Conservation (phyloP, 2,888 invertebrate genomes). For the Cheilosia vernalis region DNA sequence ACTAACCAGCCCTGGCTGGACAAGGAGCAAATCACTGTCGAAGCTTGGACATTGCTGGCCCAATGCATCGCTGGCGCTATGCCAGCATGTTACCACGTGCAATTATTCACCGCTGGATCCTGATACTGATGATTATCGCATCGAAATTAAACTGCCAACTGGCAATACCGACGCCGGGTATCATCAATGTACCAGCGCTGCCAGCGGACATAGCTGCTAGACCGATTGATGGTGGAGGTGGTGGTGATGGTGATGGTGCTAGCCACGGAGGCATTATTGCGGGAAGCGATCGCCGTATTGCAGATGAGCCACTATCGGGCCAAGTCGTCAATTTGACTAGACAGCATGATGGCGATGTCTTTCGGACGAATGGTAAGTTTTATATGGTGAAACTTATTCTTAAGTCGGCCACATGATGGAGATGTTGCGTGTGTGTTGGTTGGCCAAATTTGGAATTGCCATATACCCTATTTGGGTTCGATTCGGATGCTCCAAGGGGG, state of each 20-base stretch:
- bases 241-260: slow-evolving; percentile 3
- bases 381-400: slow-evolving; percentile 18
- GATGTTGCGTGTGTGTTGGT: slow-evolving; percentile 68
- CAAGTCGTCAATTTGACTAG: slow-evolving; percentile 83
- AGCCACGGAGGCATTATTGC: slow-evolving; percentile 25
- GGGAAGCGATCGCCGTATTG: slow-evolving; percentile 77
- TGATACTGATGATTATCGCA: slow-evolving; percentile 74
- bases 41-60: slow-evolving; percentile 40
- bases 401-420: slow-evolving; percentile 48
- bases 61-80: slow-evolving; percentile 72
- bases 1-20: slow-evolving; percentile 14
- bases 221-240: slow-evolving; percentile 27
- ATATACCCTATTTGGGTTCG: slow-evolving; percentile 37
- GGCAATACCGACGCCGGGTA: slow-evolving; percentile 70
- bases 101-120: slow-evolving; percentile 67
- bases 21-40: slow-evolving; percentile 29
- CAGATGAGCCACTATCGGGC: slow-evolving; percentile 79
- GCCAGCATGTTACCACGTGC: slow-evolving; percentile 74
- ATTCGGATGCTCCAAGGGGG: slow-evolving; percentile 24
- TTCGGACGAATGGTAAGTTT: slow-evolving; percentile 82
- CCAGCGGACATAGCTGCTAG: slow-evolving; percentile 28
- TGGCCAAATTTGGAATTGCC: slow-evolving; percentile 55
- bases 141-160: slow-evolving; percentile 74
- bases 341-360: slow-evolving; percentile 83
- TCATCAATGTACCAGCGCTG: slow-evolving; percentile 64